Base-by-base conservation (phyloP, 1,140 invertebrate genomes). In the Druon quercuslanigerum region DNA sequence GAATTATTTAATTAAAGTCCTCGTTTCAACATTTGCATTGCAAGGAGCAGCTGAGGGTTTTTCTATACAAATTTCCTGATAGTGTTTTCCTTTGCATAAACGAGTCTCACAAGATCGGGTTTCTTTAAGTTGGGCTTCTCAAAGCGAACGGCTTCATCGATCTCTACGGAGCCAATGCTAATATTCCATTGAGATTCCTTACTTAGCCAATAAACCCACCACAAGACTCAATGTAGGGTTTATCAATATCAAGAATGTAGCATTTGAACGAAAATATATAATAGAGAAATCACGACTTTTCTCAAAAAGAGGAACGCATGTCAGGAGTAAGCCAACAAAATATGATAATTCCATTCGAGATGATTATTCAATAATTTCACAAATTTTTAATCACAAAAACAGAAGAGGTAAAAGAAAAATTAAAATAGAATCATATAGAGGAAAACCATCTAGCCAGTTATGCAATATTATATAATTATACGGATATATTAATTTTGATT, bases 81-180 rank as follows among this genome's bases (percentile, higher is more conserved):
- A 66, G 40, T 66, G n/a, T 66, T 66, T 25, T 13, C 33, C 33
- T 66, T 40, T 66, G 25, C 33, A 66, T 66, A 66, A 25, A 66
- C 60, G 25, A 40, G 13, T 60, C 57, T 12, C 25, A 25, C 6
- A 14, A 16, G 60, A 66, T 66, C 60, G 0, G 60, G 60, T 33
- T 66, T 66, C 60, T 66, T 66, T 66, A 66, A 66, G 46, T 46
- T 66, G 60, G 60, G 60, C 20, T 66, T 40, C 40, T 25, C 25
- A 66, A 46, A 66, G 60, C 60, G 25, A 66, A 66, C 60, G 60
- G 60, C 60, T 66, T 66, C 60, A 66, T 66, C 60, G 60, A 66
- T 66, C 25, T 66, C 33, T 66, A 46, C 33, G 25, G 33, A 40
- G n/a, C 40, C 16, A 25, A 66, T 66, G 60, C 60, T 66, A 66